Evolutionary conservation across 2,888 invertebrate genomes (phyloP).

Genomic region (Thelaira solivaga): DNA sequence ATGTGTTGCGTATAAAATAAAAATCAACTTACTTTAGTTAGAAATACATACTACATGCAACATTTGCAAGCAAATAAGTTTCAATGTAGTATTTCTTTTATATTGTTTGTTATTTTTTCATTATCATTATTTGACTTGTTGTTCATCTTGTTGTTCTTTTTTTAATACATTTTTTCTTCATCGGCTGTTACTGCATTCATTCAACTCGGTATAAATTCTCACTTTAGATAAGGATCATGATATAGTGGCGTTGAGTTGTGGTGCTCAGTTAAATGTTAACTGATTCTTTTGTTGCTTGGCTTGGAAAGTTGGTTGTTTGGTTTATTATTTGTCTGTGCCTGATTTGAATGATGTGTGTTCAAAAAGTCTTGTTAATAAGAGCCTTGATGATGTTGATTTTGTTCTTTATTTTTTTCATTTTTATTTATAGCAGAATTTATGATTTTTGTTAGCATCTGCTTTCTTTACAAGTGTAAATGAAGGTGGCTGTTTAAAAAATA

Average conservation of each 20-base stretch:
- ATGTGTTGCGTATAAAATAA: slow-evolving; percentile 39
- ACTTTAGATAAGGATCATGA: slow-evolving; percentile 67
- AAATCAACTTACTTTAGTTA: slow-evolving; percentile 37
- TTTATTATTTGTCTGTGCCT: slow-evolving; percentile 3
- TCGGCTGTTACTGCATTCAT: slow-evolving; percentile 8
- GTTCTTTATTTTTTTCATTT: no score
- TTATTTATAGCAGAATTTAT: slow-evolving; percentile 50
- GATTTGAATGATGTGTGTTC: slow-evolving; percentile 46
- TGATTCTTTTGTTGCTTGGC: not conserved
- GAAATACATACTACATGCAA: slow-evolving; percentile 31
- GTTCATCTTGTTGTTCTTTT: slow-evolving; percentile 39
- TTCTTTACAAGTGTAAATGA: slow-evolving; percentile 2
- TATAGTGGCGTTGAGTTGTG: slow-evolving; percentile 65
- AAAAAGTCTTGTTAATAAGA: slow-evolving; percentile 54
- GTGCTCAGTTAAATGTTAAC: slow-evolving; percentile 44
- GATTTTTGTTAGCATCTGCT: slow-evolving; percentile 25
- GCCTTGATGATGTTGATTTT: slow-evolving; percentile 35
- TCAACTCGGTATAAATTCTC: slow-evolving; percentile 68
- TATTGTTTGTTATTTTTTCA: slow-evolving; percentile 13
- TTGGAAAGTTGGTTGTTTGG: not conserved
- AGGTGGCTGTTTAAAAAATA: slow-evolving; percentile 16
- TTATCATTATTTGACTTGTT: slow-evolving; percentile 34
- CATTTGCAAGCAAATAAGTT: slow-evolving; percentile 24
- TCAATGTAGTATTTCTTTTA: not conserved
- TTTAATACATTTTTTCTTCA: not conserved